Conservation (phyloP, 1,140 invertebrate species). For the Bicyclus anynana region DNA sequence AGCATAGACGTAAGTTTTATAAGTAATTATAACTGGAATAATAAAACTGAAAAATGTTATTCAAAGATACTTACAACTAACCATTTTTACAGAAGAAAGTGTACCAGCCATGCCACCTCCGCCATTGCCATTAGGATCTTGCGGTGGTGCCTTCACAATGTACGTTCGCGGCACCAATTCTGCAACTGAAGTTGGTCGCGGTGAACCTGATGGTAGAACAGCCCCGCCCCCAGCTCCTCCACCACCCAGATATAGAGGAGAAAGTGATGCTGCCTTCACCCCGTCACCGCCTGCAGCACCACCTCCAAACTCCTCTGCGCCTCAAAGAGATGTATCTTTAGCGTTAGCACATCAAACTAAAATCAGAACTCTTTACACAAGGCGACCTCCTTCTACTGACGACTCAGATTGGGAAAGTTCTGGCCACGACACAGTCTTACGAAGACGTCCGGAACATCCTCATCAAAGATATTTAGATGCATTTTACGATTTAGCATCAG, state of each 20-base stretch:
- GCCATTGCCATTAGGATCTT: constrained; percentile 76
- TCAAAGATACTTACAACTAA: background rate
- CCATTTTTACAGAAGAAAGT: constrained; percentile 51
- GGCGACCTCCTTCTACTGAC: constrained; percentile 55
- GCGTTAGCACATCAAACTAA: constrained; percentile 87
- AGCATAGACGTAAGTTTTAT: constrained; percentile 55
- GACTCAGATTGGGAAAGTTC: constrained; percentile 89
- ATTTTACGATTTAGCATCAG: constrained; percentile 62
- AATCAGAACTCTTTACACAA: constrained; percentile 84
- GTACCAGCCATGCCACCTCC: constrained; percentile 74
- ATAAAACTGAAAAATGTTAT: background rate
- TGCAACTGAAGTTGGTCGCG: constrained; percentile 87
- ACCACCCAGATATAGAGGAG: constrained; percentile 77
- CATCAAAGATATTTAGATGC: constrained; percentile 61
- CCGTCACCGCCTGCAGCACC: constrained; percentile 88
- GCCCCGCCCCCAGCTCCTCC: constrained; percentile 74
- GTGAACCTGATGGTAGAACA: constrained; percentile 84
- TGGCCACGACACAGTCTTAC: constrained; percentile 87
- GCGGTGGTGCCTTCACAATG: constrained; percentile 88
- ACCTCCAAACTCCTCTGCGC: constrained; percentile 78
- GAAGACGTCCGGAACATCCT: constrained; percentile 73
- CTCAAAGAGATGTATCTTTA: constrained; percentile 78
- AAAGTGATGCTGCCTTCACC: constrained; percentile 91
- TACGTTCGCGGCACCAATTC: constrained; percentile 86
- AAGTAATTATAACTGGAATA: background rate